These are phyloP conservation scores for Chromobotia macracanthus DNA, from an alignment of 2,797 vertebrate genomes.

Conservation along the genomic window DNA sequence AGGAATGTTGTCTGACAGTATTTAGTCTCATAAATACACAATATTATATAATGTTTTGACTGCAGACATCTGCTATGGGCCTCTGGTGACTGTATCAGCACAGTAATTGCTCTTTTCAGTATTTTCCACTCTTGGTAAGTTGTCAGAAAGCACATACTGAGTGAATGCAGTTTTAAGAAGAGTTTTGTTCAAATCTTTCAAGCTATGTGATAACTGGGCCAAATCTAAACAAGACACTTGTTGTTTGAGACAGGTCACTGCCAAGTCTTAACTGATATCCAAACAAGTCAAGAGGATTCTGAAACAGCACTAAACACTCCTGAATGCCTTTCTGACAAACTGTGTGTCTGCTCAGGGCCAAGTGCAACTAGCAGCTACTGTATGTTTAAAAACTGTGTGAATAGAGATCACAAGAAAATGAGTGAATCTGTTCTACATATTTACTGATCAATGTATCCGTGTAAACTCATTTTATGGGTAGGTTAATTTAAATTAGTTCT, in stretches of 20 bases:
- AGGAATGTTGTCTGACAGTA: not conserved
- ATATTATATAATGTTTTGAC: not conserved
- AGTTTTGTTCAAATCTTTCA: constrained; percentile 8
- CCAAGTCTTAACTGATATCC: constrained; percentile 22
- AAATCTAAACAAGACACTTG: constrained; percentile 37
- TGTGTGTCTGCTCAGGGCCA: not conserved
- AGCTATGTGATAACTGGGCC: constrained; percentile 14
- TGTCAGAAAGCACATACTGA: no score
- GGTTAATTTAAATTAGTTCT: constrained; percentile 21
- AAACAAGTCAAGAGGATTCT: constrained; percentile 25
- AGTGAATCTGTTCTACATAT: not conserved
- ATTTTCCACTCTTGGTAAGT: constrained; percentile 4
- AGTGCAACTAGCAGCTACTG: not conserved
- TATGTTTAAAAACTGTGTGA: not conserved
- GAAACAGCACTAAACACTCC: constrained; percentile 4
- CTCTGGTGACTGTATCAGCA: not conserved
- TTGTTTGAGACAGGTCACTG: constrained; percentile 30
- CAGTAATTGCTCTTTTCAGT: not conserved
- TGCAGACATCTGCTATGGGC: constrained; percentile 4
- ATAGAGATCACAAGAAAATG: not conserved
- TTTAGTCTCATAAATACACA: constrained; percentile 14
- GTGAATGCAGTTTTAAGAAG: not conserved
- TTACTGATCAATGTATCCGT: not conserved
- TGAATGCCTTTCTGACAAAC: constrained; percentile 2
- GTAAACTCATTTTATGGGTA: constrained; percentile 8